Evolutionary conservation across 2,113 vertebrate genomes (phyloP).

Genomic region (Aspidoscelis tigris): DNA sequence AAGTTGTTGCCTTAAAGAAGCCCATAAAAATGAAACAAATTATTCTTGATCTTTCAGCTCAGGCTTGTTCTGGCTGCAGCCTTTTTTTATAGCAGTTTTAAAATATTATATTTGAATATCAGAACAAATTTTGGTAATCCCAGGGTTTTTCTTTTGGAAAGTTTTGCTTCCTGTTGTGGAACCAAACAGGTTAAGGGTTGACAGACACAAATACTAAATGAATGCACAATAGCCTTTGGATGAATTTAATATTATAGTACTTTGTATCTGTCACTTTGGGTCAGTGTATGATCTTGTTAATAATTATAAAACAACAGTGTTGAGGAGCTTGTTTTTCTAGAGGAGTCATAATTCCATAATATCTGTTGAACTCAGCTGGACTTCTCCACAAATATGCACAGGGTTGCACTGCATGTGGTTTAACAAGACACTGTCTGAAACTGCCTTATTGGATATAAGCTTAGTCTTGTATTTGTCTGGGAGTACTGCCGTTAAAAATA

Average conservation of each 20-base stretch:
- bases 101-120: background rate
- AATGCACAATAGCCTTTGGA: background rate
- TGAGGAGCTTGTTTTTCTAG: background rate
- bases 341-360: background rate
- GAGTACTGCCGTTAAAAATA: background rate
- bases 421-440: background rate
- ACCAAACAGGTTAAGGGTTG: too few relatives aligned
- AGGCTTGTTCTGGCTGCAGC: background rate
- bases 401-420: background rate
- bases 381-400: background rate
- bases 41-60: background rate
- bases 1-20: background rate
- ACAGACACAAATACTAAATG: too few relatives aligned
- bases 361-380: background rate
- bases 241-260: background rate
- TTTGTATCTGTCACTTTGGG: background rate
- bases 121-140: background rate
- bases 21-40: background rate
- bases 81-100: background rate
- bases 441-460: background rate
- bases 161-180: too few relatives aligned
- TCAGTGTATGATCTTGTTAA: background rate
- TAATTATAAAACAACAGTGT: background rate
- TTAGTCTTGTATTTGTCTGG: background rate
- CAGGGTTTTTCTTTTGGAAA: background rate